Evolutionary conservation across 2,113 vertebrate species (phyloP).

Genomic region (Harpagus bidentatus): DNA sequence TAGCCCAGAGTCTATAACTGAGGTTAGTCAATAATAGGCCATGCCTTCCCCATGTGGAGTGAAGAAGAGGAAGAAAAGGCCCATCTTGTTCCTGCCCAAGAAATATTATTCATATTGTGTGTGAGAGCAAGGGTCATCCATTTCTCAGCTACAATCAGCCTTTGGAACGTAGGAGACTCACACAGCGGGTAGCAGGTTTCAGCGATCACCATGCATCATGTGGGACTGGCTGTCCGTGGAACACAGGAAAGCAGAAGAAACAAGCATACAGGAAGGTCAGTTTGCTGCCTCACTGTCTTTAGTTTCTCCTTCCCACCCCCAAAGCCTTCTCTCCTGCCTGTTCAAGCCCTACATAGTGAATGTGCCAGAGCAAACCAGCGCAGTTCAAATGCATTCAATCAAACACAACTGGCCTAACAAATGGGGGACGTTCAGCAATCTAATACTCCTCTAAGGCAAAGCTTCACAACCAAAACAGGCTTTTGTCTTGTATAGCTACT

Average conservation of each 20-base stretch:
- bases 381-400: not conserved
- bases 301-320: not conserved
- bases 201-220: not conserved
- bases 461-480: not conserved
- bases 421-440: not conserved
- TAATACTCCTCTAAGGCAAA: not conserved
- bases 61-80: not conserved
- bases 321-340: not conserved
- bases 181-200: constrained; percentile 31
- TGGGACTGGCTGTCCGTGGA: not conserved
- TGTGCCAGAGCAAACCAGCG: not conserved
- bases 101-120: not conserved
- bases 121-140: constrained; percentile 37
- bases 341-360: not conserved
- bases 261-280: not conserved
- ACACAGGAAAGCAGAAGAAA: not conserved
- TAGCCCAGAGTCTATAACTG: not conserved
- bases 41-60: not conserved
- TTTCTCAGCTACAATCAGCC: constrained; percentile 22
- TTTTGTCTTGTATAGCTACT: not conserved
- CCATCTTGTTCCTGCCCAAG: not conserved
- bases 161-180: constrained; percentile 1
- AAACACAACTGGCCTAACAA: not conserved
- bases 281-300: not conserved
- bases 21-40: not conserved